Evolutionary conservation across 2,888 invertebrate species (phyloP).

Genomic region (Neuroscelio doddi): DNA sequence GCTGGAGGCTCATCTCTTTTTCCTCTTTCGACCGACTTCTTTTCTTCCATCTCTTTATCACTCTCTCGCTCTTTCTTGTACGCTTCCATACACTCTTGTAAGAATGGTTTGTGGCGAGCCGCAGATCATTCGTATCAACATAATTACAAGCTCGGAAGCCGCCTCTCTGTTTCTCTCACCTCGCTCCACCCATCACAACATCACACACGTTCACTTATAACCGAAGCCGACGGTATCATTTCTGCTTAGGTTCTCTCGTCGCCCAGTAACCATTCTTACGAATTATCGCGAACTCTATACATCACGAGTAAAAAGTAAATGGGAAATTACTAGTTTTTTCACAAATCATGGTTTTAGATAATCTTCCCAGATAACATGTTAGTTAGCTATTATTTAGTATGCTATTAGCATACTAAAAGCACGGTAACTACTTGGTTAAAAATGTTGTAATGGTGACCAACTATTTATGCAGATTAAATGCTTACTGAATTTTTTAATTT

Average conservation of each 20-base stretch:
- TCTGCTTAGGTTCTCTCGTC: slow-evolving; percentile 22
- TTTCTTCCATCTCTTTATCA: slow-evolving; percentile 25
- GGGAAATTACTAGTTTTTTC: slow-evolving; percentile 7
- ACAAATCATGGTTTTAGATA: no score
- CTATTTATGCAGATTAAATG: no score
- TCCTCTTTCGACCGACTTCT: slow-evolving; percentile 26
- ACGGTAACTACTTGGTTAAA: no score
- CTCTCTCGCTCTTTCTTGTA: slow-evolving; percentile 30
- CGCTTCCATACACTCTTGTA: slow-evolving; percentile 31
- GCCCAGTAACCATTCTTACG: slow-evolving; percentile 34
- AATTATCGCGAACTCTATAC: slow-evolving; percentile 13
- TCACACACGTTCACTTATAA: slow-evolving; percentile 59
- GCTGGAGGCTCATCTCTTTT: slow-evolving; percentile 62
- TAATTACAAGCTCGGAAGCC: slow-evolving; percentile 73
- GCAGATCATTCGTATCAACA: slow-evolving; percentile 73
- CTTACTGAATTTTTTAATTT: no score
- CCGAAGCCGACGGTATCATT: slow-evolving; percentile 44
- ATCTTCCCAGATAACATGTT: no score
- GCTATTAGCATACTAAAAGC: no score
- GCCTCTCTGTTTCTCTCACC: slow-evolving; percentile 71
- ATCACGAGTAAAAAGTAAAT: slow-evolving; percentile 9
- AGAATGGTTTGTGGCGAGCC: slow-evolving; percentile 66
- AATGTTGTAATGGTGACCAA: no score
- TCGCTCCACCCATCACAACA: slow-evolving; percentile 71
- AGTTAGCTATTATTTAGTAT: no score